Evolutionary conservation across 1,140 invertebrate species (phyloP), one percentile per base, ranked within the genome.

Genomic region (Ostrea edulis): DNA sequence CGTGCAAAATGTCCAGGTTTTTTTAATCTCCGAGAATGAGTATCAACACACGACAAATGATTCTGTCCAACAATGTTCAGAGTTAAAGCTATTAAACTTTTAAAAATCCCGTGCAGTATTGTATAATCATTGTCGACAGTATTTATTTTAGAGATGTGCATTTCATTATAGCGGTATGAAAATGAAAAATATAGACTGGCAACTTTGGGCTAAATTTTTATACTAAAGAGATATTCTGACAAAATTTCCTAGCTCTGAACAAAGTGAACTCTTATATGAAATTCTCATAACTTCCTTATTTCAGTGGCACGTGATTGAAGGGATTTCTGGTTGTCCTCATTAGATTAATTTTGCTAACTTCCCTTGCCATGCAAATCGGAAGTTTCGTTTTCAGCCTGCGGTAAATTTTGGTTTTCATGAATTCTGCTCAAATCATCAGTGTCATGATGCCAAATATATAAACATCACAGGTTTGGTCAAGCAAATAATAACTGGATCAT

Each of bases 21-120:
- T 77, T 77, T 77, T 77, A 77, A 77, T 77, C 68, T 77, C 14
- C 12, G 68, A 62, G 29, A 14, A 25, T 29, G 29, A 77, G 12
- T 77, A 77, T 77, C 68, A 29, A 77, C 68, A 77, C 29, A 77
- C 68, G 68, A 77, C 25, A 77, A 77, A 77, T 77, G 68, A 77
- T 14, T 25, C 22, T 77, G 68, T 77, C 68, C 29, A 77, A 77
- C 68, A 29, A 77, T 77, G 25, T 77, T 62, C 20, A 62, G 58
- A 62, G 58, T 14, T n/a, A 62, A 62, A 62, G 14, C 14, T 62
- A 20, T 62, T n/a, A 62, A 62, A 62, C 14, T 17, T 62, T 62
- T 44, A 44, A 44, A 35, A 29, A 77, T 77, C 14, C 25, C 14
- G 11, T 77, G 22, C 4, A 77, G 22, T 29, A 25, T 35, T 77